phyloP scores from a whole-genome alignment of 2,888 invertebrate species.

The Erebia ligea region DNA sequence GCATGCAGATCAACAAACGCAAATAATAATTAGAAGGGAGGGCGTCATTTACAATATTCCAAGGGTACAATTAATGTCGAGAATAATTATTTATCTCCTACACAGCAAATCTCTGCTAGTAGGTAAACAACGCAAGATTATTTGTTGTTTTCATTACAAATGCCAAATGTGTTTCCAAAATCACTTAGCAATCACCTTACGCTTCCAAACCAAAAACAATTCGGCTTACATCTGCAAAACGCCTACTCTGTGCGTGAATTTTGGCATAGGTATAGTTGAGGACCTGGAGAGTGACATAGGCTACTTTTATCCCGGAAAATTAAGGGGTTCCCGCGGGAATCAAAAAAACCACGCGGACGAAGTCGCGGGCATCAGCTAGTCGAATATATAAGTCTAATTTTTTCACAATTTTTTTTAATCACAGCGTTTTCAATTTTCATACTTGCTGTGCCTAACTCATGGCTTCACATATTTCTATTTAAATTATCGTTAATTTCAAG shows the following conservation, averaged over 20 bases:
- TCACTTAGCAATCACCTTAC: slow-evolving; percentile 6
- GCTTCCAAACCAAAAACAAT: neutral
- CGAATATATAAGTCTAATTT: too few relatives aligned
- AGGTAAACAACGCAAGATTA: slow-evolving; percentile 46
- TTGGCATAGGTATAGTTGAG: too few relatives aligned
- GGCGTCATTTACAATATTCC: slow-evolving; percentile 37
- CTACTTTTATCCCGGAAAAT: too few relatives aligned
- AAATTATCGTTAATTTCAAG: too few relatives aligned
- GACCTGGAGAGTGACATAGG: too few relatives aligned
- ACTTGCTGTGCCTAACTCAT: too few relatives aligned
- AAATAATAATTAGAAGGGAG: slow-evolving; percentile 27
- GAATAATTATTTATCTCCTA: slow-evolving; percentile 68
- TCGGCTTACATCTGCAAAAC: neutral
- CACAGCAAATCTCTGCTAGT: slow-evolving; percentile 53
- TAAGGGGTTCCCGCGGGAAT: too few relatives aligned
- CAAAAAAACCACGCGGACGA: too few relatives aligned
- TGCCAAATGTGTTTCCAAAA: slow-evolving; percentile 20
- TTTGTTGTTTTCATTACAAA: slow-evolving; percentile 18
- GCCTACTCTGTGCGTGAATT: neutral
- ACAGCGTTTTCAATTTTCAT: too few relatives aligned
- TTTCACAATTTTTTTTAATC: too few relatives aligned
- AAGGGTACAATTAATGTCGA: slow-evolving; percentile 56
- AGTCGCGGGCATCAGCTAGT: too few relatives aligned
- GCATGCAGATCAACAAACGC: slow-evolving; percentile 16
- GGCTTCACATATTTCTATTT: too few relatives aligned